Percentiles rank a stretch among this genome's conserved stretches.
phyloP scores from a whole-genome alignment of 2,888 invertebrate species.

The Xylota sylvarum region DNA sequence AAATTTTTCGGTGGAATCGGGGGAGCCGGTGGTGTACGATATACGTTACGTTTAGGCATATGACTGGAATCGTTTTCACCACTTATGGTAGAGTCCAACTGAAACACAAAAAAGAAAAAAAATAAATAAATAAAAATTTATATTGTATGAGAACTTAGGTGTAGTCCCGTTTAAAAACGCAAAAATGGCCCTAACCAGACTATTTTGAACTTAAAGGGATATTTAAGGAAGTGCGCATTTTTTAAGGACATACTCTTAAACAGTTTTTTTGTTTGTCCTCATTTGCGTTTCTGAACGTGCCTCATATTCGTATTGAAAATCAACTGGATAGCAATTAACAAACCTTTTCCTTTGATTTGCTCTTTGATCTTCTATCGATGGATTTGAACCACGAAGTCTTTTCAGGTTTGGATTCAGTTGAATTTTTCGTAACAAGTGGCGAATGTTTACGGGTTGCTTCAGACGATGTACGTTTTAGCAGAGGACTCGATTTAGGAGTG shows the following conservation, averaged over 20 bases:
- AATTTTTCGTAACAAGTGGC: conserved; percentile 85
- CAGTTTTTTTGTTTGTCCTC: no score
- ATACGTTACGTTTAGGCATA: conserved; percentile 56
- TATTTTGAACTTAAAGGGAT: no score
- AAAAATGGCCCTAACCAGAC: no score
- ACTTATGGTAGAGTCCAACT: conserved; percentile 81
- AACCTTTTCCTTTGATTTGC: conserved; percentile 86
- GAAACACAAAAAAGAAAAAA: no score
- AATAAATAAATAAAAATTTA: background rate
- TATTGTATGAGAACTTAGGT: background rate
- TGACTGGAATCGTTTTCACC: conserved; percentile 79
- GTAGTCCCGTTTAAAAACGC: no score
- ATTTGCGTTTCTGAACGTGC: no score
- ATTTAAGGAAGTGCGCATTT: no score
- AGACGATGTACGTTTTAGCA: conserved; percentile 87
- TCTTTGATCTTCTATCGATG: conserved; percentile 89
- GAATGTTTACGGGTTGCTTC: conserved; percentile 82
- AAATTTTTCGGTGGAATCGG: conserved; percentile 87
- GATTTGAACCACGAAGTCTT: conserved; percentile 93
- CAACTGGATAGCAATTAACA: background rate
- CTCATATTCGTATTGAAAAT: no score
- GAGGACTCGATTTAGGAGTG: conserved; percentile 90
- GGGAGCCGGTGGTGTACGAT: conserved; percentile 78
- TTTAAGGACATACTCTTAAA: no score
- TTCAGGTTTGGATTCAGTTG: conserved; percentile 84